A percentile compares a stretch with the other conserved stretches of the same genome.
Evolutionary conservation across 1,140 invertebrate species (phyloP).

Genomic region (Eurytemora carolleeae): DNA sequence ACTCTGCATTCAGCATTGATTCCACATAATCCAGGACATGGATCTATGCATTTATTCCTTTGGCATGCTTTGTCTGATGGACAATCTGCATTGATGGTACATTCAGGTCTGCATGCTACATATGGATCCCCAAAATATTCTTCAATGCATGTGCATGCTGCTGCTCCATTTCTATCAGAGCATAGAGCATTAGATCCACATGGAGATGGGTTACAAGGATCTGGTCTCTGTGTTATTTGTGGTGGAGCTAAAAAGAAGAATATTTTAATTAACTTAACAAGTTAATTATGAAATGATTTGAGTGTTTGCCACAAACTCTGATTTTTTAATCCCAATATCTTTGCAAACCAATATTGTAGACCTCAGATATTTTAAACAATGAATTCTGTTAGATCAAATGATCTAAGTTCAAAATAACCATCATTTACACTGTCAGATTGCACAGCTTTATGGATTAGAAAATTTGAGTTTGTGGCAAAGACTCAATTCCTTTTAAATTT

Average conservation of each 20-base stretch:
- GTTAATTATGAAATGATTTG: constrained; percentile 14
- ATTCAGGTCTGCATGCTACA: constrained; percentile 54
- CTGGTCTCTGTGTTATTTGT: not conserved
- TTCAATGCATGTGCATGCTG: constrained; percentile 40
- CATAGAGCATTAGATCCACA: constrained; percentile 57
- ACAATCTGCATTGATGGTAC: constrained; percentile 54
- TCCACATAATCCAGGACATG: constrained; percentile 51
- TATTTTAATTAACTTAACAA: not conserved
- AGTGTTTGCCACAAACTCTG: no score
- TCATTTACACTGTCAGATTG: constrained; percentile 23
- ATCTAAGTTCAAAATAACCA: no score
- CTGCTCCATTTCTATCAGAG: constrained; percentile 37
- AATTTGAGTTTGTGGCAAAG: not conserved
- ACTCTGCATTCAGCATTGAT: constrained; percentile 42
- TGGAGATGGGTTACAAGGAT: constrained; percentile 29
- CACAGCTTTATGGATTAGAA: no score
- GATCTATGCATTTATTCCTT: constrained; percentile 47
- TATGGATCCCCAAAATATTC: constrained; percentile 44
- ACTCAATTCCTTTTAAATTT: no score
- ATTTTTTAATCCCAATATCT: no score
- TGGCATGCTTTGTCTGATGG: constrained; percentile 47
- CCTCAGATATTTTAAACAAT: no score
- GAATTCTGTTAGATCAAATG: no score
- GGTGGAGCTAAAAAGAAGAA: not conserved
- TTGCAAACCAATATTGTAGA: no score